These are phyloP conservation scores for Bombus superbus DNA, from an alignment of 1,140 invertebrate species.

Conservation along the genomic window DNA sequence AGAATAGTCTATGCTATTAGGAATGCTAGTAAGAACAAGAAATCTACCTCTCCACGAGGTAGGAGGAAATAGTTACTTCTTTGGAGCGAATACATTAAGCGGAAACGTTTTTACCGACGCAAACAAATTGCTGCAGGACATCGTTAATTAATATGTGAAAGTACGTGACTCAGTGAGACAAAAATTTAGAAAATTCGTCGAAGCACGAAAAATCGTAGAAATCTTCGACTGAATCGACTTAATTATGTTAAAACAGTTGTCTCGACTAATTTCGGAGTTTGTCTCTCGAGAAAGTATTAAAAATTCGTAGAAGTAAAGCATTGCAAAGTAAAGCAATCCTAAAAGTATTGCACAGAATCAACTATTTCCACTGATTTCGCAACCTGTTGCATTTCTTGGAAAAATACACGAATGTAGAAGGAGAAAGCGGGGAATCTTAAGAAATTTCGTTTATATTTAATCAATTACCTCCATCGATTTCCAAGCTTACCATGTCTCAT, in stretches of 20 bases:
- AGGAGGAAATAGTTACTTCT: neutral
- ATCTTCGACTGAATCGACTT: neutral
- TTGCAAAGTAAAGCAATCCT: neutral
- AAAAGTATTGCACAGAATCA: too few species aligned
- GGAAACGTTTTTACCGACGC: neutral
- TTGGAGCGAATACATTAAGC: neutral
- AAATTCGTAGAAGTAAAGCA: neutral
- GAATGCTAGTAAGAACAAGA: neutral
- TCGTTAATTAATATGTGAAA: neutral
- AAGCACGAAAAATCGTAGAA: neutral
- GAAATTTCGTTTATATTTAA: neutral
- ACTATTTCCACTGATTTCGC: neutral
- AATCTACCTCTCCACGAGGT: neutral
- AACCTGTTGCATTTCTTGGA: neutral
- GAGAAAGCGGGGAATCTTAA: too few species aligned
- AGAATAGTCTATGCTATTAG: neutral
- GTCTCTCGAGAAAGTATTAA: neutral
- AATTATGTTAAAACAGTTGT: neutral
- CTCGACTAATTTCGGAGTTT: neutral
- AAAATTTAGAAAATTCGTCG: neutral
- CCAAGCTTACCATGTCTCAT: neutral
- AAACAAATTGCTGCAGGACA: neutral
- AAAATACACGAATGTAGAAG: neutral
- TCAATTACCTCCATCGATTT: neutral
- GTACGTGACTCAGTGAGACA: neutral